Base-by-base conservation (phyloP, 2,797 vertebrate genomes). In the Acipenser transmontanus region DNA sequence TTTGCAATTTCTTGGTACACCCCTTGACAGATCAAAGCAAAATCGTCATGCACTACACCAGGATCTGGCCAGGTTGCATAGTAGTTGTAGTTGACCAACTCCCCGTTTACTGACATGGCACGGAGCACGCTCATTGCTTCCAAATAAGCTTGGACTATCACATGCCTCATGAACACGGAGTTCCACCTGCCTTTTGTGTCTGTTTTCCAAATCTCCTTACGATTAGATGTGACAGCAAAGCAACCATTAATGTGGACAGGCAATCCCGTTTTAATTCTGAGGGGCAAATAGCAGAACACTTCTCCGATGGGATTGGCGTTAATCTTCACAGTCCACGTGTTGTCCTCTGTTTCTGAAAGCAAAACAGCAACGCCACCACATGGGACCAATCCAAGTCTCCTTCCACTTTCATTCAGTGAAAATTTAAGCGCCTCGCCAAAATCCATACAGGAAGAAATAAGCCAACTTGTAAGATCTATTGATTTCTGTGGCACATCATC, bases 181-280 rank as follows among this genome's bases (percentile, higher is more conserved):
- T 99, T 99, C 98, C 98, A 99, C 47, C 92, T 92, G 73, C 98
- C 98, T 87, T 99, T 99, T 0, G 95, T 98, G 77, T 99, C 98
- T 0, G 95, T 99, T 87, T 99, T 99, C 98, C 98, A 99, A 73
- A 99, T 95, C 77, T 99, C 98, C 83, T 99, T 99, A 63, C 98
- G 89, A 73, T 99, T 99, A 74, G 97, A 99, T 63, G 97, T 98
- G 71, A 99, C 95, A 71, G 97, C 98, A 86, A 99, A 99, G 78
- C 96, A 99, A 50, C 98, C 98, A 59, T 99, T 99, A 75, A 99
- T 95, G 73, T 99, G 98, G 73, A 99, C 81, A 68, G 98, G 96
- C 66, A 99, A 81, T n/a, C 98, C 98, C 72, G 98, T 99, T 92
- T 98, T 98, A 79, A 99, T 99, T 78, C 94, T 84, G 62, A 99